Evolutionary conservation across 2,888 invertebrate species (phyloP).

Genomic region (Tetragonisca angustula): DNA sequence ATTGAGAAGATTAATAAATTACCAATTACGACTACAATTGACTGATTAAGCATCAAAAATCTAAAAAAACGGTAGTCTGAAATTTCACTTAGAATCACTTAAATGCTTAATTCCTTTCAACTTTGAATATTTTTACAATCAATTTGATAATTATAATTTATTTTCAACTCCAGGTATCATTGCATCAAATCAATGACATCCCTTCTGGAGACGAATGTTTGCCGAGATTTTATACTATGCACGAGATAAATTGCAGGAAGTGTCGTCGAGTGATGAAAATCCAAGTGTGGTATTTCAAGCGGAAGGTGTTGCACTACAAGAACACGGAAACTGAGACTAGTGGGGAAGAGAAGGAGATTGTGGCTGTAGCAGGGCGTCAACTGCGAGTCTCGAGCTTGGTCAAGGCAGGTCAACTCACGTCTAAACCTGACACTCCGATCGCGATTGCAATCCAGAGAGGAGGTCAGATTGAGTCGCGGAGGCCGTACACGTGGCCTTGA

Average conservation of each 20-base stretch:
- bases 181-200: neutral
- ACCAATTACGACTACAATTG: neutral
- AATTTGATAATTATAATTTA: neutral
- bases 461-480: conserved; percentile 43
- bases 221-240: neutral
- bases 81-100: neutral
- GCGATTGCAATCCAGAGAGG: conserved; percentile 54
- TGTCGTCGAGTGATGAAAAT: neutral
- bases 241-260: neutral
- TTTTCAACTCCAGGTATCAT: neutral
- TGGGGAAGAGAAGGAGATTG: conserved; percentile 30
- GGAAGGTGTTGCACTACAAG: conserved; percentile 19
- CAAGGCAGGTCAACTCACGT: conserved; percentile 66
- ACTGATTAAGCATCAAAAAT: neutral
- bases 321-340: conserved; percentile 10
- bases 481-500: conserved; percentile 58
- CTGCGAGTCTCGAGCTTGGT: conserved; percentile 46
- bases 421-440: conserved; percentile 65
- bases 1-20: neutral
- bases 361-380: conserved; percentile 33
- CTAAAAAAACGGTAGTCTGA: neutral
- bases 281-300: neutral
- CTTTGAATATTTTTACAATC: neutral
- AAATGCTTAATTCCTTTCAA: neutral
- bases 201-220: neutral